phyloP scores from a whole-genome alignment of 2,113 vertebrate genomes.

The Varanus salvator region DNA sequence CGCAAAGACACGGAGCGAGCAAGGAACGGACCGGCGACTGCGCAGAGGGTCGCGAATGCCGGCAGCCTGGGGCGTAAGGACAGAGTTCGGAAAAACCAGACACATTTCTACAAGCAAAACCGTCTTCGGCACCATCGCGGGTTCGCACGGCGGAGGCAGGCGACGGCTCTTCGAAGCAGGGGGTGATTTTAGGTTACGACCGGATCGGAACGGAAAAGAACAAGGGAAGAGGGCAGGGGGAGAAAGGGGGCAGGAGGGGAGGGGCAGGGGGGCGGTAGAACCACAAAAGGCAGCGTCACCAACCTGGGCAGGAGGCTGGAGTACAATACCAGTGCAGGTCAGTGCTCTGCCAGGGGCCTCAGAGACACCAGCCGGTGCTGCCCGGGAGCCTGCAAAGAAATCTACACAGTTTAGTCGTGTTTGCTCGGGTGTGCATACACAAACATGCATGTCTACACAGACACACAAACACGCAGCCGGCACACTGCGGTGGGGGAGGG shows the following conservation, averaged over 20 bases:
- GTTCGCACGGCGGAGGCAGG: neutral
- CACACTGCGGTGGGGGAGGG: neutral
- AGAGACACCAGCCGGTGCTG: neutral
- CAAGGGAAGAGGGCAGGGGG: neutral
- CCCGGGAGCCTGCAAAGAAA: constrained; percentile 19
- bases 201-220: neutral
- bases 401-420: neutral
- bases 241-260: neutral
- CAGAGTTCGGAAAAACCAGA: constrained; percentile 11
- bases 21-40: neutral
- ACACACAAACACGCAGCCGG: no score
- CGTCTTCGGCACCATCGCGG: neutral
- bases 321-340: neutral
- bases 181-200: neutral
- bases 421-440: no score
- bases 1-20: constrained; percentile 9
- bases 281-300: constrained; percentile 20
- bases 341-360: neutral
- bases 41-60: neutral
- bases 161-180: neutral
- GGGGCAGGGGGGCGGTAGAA: neutral
- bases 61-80: neutral
- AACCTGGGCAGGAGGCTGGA: neutral
- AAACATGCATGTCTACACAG: no score
- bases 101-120: neutral